These are phyloP conservation scores for Plecotus auritus DNA, from an alignment of 2,113 vertebrate genomes.

Conservation along the genomic window DNA sequence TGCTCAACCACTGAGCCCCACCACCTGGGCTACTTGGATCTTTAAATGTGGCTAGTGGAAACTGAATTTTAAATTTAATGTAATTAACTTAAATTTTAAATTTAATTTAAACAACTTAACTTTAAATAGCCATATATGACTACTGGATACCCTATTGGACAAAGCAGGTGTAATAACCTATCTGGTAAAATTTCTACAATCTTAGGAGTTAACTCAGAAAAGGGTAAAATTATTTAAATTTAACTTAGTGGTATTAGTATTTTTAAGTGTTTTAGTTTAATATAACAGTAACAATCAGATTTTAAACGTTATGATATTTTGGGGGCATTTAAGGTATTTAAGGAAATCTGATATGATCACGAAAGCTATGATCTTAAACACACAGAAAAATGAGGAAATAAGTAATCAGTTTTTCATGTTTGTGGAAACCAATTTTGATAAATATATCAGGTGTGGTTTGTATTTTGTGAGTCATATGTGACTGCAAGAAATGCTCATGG, in stretches of 20 bases:
- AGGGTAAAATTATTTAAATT: neutral
- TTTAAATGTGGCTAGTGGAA: neutral
- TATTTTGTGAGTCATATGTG: neutral
- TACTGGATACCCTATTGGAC: neutral
- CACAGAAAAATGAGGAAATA: neutral
- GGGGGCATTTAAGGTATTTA: neutral
- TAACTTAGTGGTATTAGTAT: neutral
- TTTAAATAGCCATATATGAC: neutral
- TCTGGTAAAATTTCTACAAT: neutral
- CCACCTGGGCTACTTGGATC: no score
- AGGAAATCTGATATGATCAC: neutral
- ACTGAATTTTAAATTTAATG: neutral
- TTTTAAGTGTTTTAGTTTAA: neutral
- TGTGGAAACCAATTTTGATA: neutral
- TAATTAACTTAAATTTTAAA: constrained; percentile 30
- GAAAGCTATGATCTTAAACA: neutral
- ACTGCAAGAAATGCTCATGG: neutral
- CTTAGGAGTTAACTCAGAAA: neutral
- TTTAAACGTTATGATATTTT: neutral
- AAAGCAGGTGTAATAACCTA: neutral
- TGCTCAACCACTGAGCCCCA: no score
- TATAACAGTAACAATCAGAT: neutral
- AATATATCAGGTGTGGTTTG: neutral
- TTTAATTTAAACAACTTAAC: neutral
- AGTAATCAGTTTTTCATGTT: neutral